Evolutionary conservation across 1,140 invertebrate species (phyloP).

Genomic region (Thalassaphorura encarpata): DNA sequence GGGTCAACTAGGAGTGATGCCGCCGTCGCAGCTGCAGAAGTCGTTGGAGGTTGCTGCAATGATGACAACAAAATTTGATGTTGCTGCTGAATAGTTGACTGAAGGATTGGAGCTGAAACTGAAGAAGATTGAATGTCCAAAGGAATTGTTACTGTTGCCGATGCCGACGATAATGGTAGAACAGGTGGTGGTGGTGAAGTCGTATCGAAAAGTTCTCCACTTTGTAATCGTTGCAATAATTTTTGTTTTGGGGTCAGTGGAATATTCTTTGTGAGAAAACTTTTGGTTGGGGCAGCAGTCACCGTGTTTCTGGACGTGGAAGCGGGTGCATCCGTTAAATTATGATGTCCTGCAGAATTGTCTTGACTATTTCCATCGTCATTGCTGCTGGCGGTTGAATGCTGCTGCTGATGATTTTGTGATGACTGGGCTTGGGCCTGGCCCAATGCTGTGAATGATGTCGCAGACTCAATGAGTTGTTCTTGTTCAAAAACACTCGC

Average conservation of each 20-base stretch:
- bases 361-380: too few species aligned
- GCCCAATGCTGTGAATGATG: conserved; percentile 6
- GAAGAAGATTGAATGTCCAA: background rate
- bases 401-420: too few species aligned
- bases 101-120: background rate
- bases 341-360: too few species aligned
- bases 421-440: too few species aligned
- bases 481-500: conserved; percentile 27
- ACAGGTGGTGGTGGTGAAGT: conserved; percentile 13
- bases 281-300: background rate
- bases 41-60: background rate
- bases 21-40: conserved; percentile 7
- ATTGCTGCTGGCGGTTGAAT: too few species aligned
- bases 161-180: too few species aligned
- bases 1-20: conserved; percentile 1
- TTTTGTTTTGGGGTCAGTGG: conserved; percentile 32
- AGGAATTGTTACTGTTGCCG: too few species aligned
- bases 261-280: conserved; percentile 24
- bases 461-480: conserved; percentile 16
- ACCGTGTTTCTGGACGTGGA: conserved; percentile 3
- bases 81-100: background rate
- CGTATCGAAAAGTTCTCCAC: conserved; percentile 17
- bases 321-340: too few species aligned
- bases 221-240: conserved; percentile 29
- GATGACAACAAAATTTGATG: background rate